A percentile compares a stretch with the other conserved stretches of the same genome.
Evolutionary conservation across 1,140 invertebrate species (phyloP).

Genomic region (Drosophila saltans): DNA sequence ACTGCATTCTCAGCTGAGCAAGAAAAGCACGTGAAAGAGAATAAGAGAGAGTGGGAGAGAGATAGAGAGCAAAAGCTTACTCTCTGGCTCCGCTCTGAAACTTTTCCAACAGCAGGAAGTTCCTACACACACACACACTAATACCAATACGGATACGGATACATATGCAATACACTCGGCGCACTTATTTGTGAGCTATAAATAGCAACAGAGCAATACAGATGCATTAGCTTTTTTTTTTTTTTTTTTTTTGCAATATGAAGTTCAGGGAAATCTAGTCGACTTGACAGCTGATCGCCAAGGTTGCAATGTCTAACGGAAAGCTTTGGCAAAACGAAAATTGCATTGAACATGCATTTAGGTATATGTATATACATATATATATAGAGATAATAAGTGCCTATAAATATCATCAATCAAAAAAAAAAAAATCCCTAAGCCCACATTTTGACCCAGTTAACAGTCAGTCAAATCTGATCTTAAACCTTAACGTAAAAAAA

Average conservation of each 20-base stretch:
- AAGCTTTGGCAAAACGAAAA: conserved; percentile 53
- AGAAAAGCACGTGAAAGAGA: conserved; percentile 12
- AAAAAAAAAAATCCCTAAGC: conserved; percentile 36
- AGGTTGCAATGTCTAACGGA: conserved; percentile 73
- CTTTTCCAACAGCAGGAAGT: conserved; percentile 64
- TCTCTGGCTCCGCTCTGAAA: conserved; percentile 20
- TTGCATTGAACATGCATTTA: conserved; percentile 71
- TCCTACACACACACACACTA: conserved; percentile 21
- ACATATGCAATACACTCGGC: conserved; percentile 22
- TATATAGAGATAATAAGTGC: conserved; percentile 6
- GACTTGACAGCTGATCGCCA: conserved; percentile 57
- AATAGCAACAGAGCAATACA: conserved; percentile 46
- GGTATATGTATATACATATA: conserved; percentile 8
- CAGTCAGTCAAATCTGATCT: conserved; percentile 1
- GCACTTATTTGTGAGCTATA: conserved; percentile 44
- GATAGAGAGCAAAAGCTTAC: conserved; percentile 45
- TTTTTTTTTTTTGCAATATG: conserved; percentile 45
- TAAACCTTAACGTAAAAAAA: conserved; percentile 45
- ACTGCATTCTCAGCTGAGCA: conserved; percentile 36
- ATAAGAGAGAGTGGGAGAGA: no score
- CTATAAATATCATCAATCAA: conserved; percentile 5
- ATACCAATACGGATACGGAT: conserved; percentile 45
- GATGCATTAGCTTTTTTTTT: conserved; percentile 52
- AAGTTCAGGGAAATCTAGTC: conserved; percentile 79
- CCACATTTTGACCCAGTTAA: conserved; percentile 72